A percentile compares a stretch with the other conserved stretches of the same genome.
Evolutionary conservation across 2,797 vertebrate genomes (phyloP).

Genomic region (Serranus cabrilla): DNA sequence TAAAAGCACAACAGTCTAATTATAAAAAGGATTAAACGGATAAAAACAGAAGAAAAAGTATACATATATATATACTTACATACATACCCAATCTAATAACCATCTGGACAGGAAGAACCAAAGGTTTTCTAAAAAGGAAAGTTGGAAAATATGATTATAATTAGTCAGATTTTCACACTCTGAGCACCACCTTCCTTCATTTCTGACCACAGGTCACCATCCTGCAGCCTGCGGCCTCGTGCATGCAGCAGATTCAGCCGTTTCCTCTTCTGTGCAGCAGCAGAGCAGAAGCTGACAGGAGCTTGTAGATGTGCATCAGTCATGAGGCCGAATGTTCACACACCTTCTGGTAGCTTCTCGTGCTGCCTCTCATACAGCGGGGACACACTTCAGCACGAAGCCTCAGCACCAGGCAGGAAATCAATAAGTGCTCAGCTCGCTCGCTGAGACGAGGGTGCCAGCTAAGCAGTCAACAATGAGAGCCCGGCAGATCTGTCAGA

Average conservation of each 20-base stretch:
- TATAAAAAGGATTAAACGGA: too few relatives aligned
- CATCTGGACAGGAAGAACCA: too few relatives aligned
- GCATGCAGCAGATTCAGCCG: neutral
- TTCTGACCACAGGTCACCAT: conserved; percentile 44
- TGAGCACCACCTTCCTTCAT: conserved; percentile 34
- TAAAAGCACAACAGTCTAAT: too few relatives aligned
- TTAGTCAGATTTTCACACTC: conserved; percentile 3
- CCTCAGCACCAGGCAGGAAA: conserved; percentile 41
- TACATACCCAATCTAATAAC: too few relatives aligned
- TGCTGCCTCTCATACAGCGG: conserved; percentile 10
- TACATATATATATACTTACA: too few relatives aligned
- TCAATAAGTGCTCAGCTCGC: conserved; percentile 64
- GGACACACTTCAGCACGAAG: conserved; percentile 55
- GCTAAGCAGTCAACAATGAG: conserved; percentile 49
- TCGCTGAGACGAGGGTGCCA: conserved; percentile 46
- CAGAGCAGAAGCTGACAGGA: neutral
- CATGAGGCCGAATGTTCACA: neutral
- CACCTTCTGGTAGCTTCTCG: too few relatives aligned
- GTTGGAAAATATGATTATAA: too few relatives aligned
- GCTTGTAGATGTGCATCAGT: neutral
- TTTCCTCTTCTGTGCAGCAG: neutral
- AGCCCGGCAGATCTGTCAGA: conserved; percentile 43
- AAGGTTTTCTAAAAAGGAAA: too few relatives aligned
- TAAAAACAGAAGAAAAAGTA: too few relatives aligned
- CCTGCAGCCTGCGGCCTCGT: neutral